phyloP scores from a whole-genome alignment of 2,797 vertebrate genomes.

The Bovichtus diacanthus region DNA sequence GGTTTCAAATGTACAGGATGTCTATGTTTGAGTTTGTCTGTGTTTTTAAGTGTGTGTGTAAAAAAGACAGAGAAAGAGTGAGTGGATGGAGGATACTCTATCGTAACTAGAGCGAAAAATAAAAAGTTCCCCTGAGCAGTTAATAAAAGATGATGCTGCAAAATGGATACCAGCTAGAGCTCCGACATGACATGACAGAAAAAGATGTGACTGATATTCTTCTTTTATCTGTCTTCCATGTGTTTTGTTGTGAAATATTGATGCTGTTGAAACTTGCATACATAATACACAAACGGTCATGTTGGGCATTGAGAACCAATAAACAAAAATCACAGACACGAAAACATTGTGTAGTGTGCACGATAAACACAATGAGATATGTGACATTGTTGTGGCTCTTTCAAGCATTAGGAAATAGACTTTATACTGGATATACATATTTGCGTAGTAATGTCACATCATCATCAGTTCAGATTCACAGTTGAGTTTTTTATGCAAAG shows the following conservation, averaged over 20 bases:
- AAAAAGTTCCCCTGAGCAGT: slow-evolving; percentile 43
- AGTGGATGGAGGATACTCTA: slow-evolving; percentile 20
- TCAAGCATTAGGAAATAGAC: not conserved
- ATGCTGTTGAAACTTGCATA: slow-evolving; percentile 23
- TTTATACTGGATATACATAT: no score
- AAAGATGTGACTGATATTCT: slow-evolving; percentile 8
- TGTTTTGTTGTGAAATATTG: slow-evolving; percentile 17
- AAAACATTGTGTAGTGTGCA: not conserved
- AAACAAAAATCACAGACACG: not conserved
- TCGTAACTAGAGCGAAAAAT: slow-evolving; percentile 54
- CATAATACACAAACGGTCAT: not conserved
- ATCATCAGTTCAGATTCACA: slow-evolving; percentile 9
- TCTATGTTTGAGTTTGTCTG: not conserved
- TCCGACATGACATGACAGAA: slow-evolving; percentile 19
- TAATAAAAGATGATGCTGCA: slow-evolving; percentile 72
- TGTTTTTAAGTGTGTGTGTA: not conserved
- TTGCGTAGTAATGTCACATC: slow-evolving; percentile 22
- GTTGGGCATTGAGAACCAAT: not conserved
- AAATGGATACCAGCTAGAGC: slow-evolving; percentile 56
- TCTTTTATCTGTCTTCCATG: not conserved
- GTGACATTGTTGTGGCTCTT: not conserved
- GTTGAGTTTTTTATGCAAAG: not conserved
- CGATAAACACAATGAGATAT: not conserved
- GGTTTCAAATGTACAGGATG: not conserved
- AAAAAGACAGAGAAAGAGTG: not conserved